Evolutionary conservation across 2,797 vertebrate species (phyloP).

Genomic region (Myripristis jacobus): DNA sequence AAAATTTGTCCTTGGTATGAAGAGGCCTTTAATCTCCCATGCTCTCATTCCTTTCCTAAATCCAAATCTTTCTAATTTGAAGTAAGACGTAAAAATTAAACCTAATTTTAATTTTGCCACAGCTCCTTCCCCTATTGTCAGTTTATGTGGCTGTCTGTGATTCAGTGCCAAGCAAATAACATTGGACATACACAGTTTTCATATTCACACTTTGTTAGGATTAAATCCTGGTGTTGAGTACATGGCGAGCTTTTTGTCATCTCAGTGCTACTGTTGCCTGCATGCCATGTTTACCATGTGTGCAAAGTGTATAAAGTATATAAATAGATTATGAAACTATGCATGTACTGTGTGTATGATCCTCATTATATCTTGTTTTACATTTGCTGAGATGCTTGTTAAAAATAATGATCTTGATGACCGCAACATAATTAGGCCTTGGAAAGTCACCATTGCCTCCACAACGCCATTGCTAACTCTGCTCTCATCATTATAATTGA

Average conservation of each 20-base stretch:
- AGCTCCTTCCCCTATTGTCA: constrained; percentile 38
- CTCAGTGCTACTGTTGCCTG: not conserved
- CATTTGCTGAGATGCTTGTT: constrained; percentile 54
- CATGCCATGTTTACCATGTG: constrained; percentile 24
- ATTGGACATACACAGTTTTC: constrained; percentile 33
- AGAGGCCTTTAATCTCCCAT: constrained; percentile 56
- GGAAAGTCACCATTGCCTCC: constrained; percentile 64
- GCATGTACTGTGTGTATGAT: constrained; percentile 49
- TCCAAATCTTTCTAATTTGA: constrained; percentile 54
- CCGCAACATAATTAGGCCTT: constrained; percentile 71
- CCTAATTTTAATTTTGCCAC: constrained; percentile 62
- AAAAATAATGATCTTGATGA: constrained; percentile 79
- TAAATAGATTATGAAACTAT: constrained; percentile 40
- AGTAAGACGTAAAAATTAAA: constrained; percentile 55
- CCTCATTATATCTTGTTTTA: constrained; percentile 67
- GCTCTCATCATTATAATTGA: constrained; percentile 72
- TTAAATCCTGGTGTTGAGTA: constrained; percentile 16
- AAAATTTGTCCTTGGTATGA: constrained; percentile 33
- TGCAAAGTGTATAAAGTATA: constrained; percentile 27
- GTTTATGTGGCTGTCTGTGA: constrained; percentile 15
- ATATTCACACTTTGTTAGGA: constrained; percentile 31
- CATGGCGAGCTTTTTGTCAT: not conserved
- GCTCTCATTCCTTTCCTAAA: constrained; percentile 45
- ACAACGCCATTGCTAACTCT: constrained; percentile 44
- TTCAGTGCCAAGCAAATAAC: constrained; percentile 54